Base-by-base conservation (phyloP, 2,888 invertebrate species). In the Dioctria linearis region DNA sequence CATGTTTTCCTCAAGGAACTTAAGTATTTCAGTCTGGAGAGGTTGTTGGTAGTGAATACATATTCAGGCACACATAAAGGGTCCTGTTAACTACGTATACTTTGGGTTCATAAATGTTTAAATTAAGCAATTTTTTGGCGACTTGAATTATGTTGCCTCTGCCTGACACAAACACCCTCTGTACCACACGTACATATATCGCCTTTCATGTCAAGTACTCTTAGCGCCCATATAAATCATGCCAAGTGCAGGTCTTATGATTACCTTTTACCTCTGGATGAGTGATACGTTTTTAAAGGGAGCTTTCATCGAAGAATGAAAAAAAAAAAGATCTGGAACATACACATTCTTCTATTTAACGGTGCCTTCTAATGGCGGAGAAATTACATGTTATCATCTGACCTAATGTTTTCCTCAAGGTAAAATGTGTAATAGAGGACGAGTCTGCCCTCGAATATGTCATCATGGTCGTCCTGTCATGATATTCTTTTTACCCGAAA, bases 371-470 rank as follows among this genome's bases (percentile, higher is more conserved):
- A 69, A 69, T 54, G 69, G 69, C 43, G 43, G 51, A 43, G 25
- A 11, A 69, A 69, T 69, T 69, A 69, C 69, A 69, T 37, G 51
- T 69, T 69, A 69, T 69, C 69, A 69, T 69, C 69, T n/a, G 51
- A 39, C 69, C 51, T 54, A 69, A 69, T 69, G 54, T 39, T 8
- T 69, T 51, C 69, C 51, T 69, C 40, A 69, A 69, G 69, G 51
- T 40, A n/a, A 65, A 42, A 65, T 40, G 51, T 25, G 11, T 39
- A 69, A 37, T 39, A 69, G 39, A 69, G 69, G 25, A 25, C 1
- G 25, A 25, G 51, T 3, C 39, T 11, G 69, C 13, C 11, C 69
- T 69, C 5, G 37, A 51, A 69, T 51, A 46, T 69, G 69, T 69
- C 69, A 69, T 51, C 51, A 51, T 37, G 51, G 69, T 69, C 69